These are phyloP conservation scores for Neria commutata DNA, from an alignment of 2,888 invertebrate genomes.

Conservation along the genomic window DNA sequence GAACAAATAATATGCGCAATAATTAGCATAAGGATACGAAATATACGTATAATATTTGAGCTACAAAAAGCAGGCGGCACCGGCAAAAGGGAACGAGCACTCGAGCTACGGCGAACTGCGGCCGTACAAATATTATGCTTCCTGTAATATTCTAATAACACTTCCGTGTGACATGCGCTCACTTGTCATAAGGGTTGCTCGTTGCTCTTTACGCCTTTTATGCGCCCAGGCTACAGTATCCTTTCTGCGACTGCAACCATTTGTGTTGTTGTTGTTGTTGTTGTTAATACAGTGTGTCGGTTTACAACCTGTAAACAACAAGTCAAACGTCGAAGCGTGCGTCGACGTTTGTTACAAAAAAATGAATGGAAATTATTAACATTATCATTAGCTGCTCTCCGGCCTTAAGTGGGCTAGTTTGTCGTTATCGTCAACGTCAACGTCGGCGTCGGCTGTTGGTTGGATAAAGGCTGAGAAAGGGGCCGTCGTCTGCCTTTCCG, in stretches of 20 bases:
- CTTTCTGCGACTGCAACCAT: not conserved
- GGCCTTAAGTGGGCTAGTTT: conserved; percentile 1
- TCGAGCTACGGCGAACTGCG: not conserved
- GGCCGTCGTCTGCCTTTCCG: no score
- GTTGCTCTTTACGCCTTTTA: no score
- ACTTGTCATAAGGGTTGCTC: not conserved
- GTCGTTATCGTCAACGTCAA: no score
- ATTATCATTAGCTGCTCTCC: not conserved
- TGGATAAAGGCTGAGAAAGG: no score
- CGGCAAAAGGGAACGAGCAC: not conserved
- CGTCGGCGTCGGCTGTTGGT: no score
- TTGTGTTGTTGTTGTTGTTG: not conserved
- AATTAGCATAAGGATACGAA: conserved; percentile 4
- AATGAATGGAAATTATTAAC: conserved; percentile 1
- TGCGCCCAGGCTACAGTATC: no score
- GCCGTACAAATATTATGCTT: not conserved
- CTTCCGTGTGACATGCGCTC: not conserved
- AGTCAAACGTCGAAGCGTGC: conserved; percentile 50
- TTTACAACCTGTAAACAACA: conserved; percentile 47
- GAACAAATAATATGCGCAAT: not conserved
- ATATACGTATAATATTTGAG: not conserved
- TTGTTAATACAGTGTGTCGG: not conserved
- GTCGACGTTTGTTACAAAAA: conserved; percentile 34
- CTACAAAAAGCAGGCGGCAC: not conserved
- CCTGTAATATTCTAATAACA: not conserved